Evolutionary conservation across 2,797 vertebrate species (phyloP).

Genomic region (Gadopsis bispinosus): DNA sequence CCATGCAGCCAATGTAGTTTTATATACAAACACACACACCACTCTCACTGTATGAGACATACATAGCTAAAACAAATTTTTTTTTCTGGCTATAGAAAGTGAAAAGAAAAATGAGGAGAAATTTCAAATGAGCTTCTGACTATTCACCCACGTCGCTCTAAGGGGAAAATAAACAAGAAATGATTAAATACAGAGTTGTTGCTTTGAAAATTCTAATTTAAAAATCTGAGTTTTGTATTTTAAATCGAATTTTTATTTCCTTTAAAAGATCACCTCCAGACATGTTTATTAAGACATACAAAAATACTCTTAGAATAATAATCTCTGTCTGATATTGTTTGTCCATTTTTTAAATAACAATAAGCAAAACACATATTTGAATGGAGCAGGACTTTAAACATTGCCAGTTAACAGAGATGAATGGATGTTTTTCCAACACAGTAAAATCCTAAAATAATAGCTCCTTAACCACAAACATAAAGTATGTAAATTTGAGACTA

Average conservation of each 20-base stretch:
- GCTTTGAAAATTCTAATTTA: neutral
- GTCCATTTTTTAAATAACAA: neutral
- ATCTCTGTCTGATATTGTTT: neutral
- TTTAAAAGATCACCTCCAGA: slow-evolving; percentile 4
- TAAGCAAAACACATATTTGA: neutral
- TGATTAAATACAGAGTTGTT: neutral
- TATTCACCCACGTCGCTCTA: neutral
- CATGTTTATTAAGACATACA: neutral
- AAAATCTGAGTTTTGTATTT: neutral
- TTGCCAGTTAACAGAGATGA: neutral
- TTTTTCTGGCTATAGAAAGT: neutral
- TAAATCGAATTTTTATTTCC: neutral
- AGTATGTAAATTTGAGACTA: neutral
- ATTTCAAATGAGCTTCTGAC: neutral
- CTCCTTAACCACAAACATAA: neutral
- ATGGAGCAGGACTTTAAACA: neutral
- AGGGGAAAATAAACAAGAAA: neutral
- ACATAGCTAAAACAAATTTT: neutral
- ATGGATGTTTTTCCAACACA: neutral
- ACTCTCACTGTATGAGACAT: no score
- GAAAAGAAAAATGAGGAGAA: neutral
- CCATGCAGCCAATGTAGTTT: neutral
- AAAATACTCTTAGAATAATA: slow-evolving; percentile 1
- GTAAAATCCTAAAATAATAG: neutral
- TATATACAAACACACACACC: no score